phyloP scores from a whole-genome alignment of 2,888 invertebrate genomes.

The Sinodicranocentrus sp. region DNA sequence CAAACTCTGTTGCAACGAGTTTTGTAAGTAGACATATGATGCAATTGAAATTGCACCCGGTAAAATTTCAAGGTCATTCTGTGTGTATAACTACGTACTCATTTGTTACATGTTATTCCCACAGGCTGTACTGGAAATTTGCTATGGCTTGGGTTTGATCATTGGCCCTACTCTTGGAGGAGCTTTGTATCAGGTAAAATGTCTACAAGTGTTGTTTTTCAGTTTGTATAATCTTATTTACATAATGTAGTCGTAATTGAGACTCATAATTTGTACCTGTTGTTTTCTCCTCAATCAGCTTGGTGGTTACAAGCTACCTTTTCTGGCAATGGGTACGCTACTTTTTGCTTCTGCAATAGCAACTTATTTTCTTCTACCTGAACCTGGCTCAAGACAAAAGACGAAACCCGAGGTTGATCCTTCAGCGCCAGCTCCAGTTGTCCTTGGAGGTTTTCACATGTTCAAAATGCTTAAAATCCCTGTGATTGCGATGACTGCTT shows the following conservation, averaged over 20 bases:
- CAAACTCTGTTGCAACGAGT: constrained; percentile 80
- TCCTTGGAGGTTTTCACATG: constrained; percentile 66
- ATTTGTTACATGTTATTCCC: background rate
- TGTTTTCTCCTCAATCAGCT: constrained; percentile 78
- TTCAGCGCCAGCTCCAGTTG: too few relatives aligned
- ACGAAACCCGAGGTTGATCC: constrained; percentile 44
- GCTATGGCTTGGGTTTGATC: constrained; percentile 80
- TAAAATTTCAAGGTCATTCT: constrained; percentile 91
- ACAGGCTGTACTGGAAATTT: constrained; percentile 78
- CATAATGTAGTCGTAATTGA: background rate
- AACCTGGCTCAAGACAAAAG: too few relatives aligned
- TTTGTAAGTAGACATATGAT: constrained; percentile 85
- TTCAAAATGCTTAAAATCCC: constrained; percentile 77
- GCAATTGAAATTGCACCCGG: constrained; percentile 87
- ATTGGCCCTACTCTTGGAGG: constrained; percentile 65
- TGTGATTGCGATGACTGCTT: constrained; percentile 78
- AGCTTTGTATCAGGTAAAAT: constrained; percentile 46
- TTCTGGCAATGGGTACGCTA: constrained; percentile 87
- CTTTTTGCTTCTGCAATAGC: constrained; percentile 87
- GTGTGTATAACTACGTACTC: constrained; percentile 80
- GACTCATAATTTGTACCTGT: background rate
- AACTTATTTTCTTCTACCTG: constrained; percentile 86
- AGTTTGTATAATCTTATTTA: background rate
- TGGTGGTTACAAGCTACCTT: constrained; percentile 90
- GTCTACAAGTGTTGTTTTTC: background rate